Base-by-base conservation (phyloP, 2,113 vertebrate genomes). In the Amazona guildingii region DNA sequence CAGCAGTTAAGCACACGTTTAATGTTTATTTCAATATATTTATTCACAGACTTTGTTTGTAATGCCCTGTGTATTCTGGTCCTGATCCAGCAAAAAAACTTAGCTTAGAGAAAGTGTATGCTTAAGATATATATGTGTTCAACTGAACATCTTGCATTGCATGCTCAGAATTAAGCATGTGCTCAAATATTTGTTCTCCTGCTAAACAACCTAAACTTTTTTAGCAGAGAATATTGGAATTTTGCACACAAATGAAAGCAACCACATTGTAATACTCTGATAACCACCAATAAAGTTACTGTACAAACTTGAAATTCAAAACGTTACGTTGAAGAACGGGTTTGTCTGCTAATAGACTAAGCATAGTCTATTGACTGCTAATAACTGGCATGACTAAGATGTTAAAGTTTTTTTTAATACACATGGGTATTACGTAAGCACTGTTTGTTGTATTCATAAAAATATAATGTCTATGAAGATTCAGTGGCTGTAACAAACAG, bases 401-500 rank as follows among this genome's bases (percentile, higher is more conserved):
- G 17, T 46, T 49, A 31, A 62, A 2, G 10, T 12, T 25, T 72
- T 70, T 76, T 90, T 90, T 63, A 27, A 27, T 33, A 51, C 6
- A 52, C 9, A 10, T 27, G 11, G 21, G 9, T 75, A 70, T 73
- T 92, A 57, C n/a, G 10, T 39, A 89, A 83, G 9, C 31, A 72
- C 73, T 78, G 55, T 69, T 93, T 83, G 69, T 80, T 85, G 5
- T 64, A 80, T 88, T 91, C 35, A 73, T 75, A 90, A 87, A 95
- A 91, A 74, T 68, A 49, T 51, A 81, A 87, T 72, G 44, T 92
- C 20, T 89, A 5, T 69, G n/a, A 93, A 84, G 72, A 94, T 84
- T 92, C 75, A 75, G 35, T 66, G 51, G 64, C 59, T 70, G 19
- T 49, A 88, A 61, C 24, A 81, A 92, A 64, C 4, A 67, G 44